A percentile compares a stretch with the other conserved stretches of the same genome.
Conservation (phyloP, 2,113 vertebrate species). For the Cyphomyrus discorhynchus region DNA sequence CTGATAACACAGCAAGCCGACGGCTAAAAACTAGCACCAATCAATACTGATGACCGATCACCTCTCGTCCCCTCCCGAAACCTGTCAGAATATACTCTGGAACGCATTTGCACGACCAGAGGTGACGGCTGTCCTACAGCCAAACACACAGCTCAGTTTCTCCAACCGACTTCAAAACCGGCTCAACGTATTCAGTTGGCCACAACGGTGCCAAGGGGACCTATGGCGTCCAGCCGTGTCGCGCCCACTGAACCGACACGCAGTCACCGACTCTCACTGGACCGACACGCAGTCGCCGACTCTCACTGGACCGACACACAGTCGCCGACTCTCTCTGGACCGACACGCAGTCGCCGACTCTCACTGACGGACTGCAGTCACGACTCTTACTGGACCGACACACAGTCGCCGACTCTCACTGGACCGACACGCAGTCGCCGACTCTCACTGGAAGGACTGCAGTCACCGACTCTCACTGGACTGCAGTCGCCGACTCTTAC, state of each 20-base stretch:
- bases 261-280: too few relatives aligned
- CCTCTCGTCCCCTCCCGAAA: too few relatives aligned
- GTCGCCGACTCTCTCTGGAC: background rate
- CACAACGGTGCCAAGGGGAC: too few relatives aligned
- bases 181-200: background rate
- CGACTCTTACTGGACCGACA: background rate
- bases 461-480: too few relatives aligned
- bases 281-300: too few relatives aligned
- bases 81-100: background rate
- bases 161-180: background rate
- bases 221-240: too few relatives aligned
- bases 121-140: background rate
- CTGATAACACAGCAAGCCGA: background rate
- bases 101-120: background rate
- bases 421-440: too few relatives aligned
- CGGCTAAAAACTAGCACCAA: background rate
- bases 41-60: background rate
- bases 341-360: too few relatives aligned
- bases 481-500: background rate
- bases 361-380: too few relatives aligned
- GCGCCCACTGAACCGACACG: too few relatives aligned
- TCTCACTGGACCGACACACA: background rate
- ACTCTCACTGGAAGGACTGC: background rate
- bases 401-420: background rate
- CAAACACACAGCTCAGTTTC: background rate